phyloP scores from a whole-genome alignment of 2,113 vertebrate genomes.

The Lipophrys pholis region DNA sequence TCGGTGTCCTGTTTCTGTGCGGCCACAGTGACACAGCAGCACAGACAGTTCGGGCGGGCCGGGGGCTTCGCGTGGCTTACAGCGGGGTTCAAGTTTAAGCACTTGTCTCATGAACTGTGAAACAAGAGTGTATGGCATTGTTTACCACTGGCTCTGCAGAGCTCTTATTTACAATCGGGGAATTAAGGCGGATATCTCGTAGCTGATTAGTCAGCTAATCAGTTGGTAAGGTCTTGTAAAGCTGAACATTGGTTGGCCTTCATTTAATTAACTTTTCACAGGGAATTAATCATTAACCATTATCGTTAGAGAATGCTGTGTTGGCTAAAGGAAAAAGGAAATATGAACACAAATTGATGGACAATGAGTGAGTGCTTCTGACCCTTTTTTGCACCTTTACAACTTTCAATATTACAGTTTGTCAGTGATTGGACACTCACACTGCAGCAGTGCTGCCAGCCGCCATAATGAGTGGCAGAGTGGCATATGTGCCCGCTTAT shows the following conservation, averaged over 20 bases:
- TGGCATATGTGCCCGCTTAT: too few relatives aligned
- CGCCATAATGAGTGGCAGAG: too few relatives aligned
- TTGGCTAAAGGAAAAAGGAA: not conserved
- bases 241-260: slow-evolving; percentile 5
- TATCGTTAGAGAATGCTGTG: not conserved
- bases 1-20: slow-evolving; percentile 63
- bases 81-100: slow-evolving; percentile 35
- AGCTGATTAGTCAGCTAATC: slow-evolving; percentile 29
- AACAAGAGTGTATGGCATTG: slow-evolving; percentile 32
- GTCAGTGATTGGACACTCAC: too few relatives aligned
- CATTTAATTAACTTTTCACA: slow-evolving; percentile 3
- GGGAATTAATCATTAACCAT: slow-evolving; percentile 5
- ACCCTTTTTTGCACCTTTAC: too few relatives aligned
- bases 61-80: slow-evolving; percentile 34
- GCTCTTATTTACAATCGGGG: slow-evolving; percentile 38
- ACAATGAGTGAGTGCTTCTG: too few relatives aligned
- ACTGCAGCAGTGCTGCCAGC: too few relatives aligned
- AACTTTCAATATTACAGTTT: too few relatives aligned
- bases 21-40: slow-evolving; percentile 63
- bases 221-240: slow-evolving; percentile 6
- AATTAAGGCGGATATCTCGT: slow-evolving; percentile 14
- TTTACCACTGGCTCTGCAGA: slow-evolving; percentile 1
- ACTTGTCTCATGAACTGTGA: slow-evolving; percentile 44
- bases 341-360: not conserved
- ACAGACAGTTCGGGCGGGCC: slow-evolving; percentile 16